Base-by-base conservation (phyloP, 92 coral and sea anemone genomes). In the Bergia puertoricense region DNA sequence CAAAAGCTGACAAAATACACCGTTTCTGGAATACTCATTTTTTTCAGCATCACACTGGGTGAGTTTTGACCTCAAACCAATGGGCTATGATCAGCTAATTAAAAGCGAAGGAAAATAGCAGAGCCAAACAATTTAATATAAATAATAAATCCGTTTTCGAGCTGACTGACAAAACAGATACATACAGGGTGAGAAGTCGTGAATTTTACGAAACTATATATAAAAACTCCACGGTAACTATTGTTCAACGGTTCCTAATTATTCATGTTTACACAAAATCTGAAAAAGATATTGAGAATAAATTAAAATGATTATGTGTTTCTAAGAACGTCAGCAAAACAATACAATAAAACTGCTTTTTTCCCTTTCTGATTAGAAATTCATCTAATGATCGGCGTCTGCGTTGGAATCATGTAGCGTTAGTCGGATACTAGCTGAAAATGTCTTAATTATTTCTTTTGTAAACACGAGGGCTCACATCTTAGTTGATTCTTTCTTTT, bases 21-120 rank as follows among this genome's bases (percentile, higher is more conserved):
- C 2, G 30, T 20, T 57, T 62, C 69, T 62, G 69, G 23, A 62
- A 23, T 23, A 62, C 69, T 62, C 20, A 62, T 73, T 36, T 78
- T 78, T 78, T 77, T 46, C 6, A 66, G 82, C n/a, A 22, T 78
- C 82, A 78, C 65, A 54, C 82, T 48, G 82, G 6, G 66, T 8
- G 15, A 48, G 82, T 78, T 78, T 78, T 78, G 82, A 78, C 82
- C 82, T 22, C 65, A 78, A 45, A 78, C 82, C 82, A 78, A 48
- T 45, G 82, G 23, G 42, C 62, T 78, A 44, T 78, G 37, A 36
- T 23, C 18, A 78, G 39, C 82, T 78, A 78, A 78, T 78, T 78
- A 78, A 78, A 48, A 78, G 59, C 6, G 23, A n/a, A 46, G 66
- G n/a, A 78, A 45, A 78, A 78, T 51, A 6, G 42, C 62, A 8